These are phyloP conservation scores for Oxystoma pomonae DNA, from an alignment of 2,888 invertebrate genomes.

Conservation along the genomic window DNA sequence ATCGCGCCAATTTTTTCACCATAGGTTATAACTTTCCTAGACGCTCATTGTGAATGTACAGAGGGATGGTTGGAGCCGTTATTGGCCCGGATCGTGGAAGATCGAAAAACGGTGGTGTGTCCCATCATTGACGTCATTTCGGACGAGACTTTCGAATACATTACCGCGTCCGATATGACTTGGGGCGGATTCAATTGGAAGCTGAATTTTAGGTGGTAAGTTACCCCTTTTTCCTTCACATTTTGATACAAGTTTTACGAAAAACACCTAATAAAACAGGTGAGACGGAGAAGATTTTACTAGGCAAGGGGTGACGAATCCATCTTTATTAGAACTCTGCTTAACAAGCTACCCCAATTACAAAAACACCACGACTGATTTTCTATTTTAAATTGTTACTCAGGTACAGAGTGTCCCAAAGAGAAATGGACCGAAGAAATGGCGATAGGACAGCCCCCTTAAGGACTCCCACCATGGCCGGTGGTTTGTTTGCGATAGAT, in stretches of 20 bases:
- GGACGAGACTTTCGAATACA: constrained; percentile 98
- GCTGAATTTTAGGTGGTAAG: constrained; percentile 94
- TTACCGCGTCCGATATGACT: constrained; percentile 97
- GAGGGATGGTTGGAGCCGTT: constrained; percentile 99
- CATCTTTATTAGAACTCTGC: too few relatives aligned
- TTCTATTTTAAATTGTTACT: too few relatives aligned
- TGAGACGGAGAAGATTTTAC: too few relatives aligned
- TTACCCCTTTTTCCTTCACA: neutral
- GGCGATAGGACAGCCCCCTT: constrained; percentile 91
- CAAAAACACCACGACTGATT: too few relatives aligned
- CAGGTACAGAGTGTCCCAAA: constrained; percentile 95
- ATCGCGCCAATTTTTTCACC: too few relatives aligned
- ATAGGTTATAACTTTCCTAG: constrained; percentile 86
- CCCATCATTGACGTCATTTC: constrained; percentile 99
- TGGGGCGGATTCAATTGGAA: constrained; percentile 99
- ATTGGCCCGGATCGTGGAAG: constrained; percentile 84
- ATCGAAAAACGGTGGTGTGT: constrained; percentile 91
- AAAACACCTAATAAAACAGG: neutral
- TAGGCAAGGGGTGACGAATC: too few relatives aligned
- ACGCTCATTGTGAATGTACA: constrained; percentile 97
- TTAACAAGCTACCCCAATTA: too few relatives aligned
- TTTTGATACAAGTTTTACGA: neutral
- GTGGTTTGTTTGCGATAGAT: constrained; percentile 92
- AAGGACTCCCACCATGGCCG: constrained; percentile 97
- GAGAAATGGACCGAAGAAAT: constrained; percentile 91